Conservation (phyloP, 2,888 invertebrate species). For the Drosophila macrospina region DNA sequence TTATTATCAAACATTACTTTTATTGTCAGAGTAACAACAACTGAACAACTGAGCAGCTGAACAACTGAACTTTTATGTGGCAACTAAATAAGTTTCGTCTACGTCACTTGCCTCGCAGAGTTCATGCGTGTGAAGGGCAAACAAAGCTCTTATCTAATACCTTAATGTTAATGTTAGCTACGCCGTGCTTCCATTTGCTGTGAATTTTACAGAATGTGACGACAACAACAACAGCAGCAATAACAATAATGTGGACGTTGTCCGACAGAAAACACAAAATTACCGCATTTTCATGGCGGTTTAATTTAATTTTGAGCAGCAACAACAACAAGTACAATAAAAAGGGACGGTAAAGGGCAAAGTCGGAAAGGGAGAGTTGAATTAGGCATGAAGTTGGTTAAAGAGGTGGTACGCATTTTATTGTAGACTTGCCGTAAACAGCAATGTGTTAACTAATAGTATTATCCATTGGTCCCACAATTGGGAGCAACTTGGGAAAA, state of each 20-base stretch:
- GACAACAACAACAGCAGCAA: slow-evolving; percentile 23
- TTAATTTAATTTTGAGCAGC: slow-evolving; percentile 70
- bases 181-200: slow-evolving; percentile 38
- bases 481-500: slow-evolving; percentile 15
- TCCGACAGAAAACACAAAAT: slow-evolving; percentile 40
- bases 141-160: slow-evolving; percentile 62
- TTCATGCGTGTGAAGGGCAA: slow-evolving; percentile 77
- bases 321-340: slow-evolving; percentile 39
- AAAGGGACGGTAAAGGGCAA: slow-evolving; percentile 5
- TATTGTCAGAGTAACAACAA: slow-evolving; percentile 39
- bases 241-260: slow-evolving; percentile 36
- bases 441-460: slow-evolving; percentile 11
- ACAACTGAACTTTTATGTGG: slow-evolving; percentile 46
- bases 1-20: slow-evolving; percentile 64
- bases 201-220: slow-evolving; percentile 36
- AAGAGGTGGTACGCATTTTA: slow-evolving; percentile 40
- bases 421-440: slow-evolving; percentile 25
- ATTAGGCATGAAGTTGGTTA: slow-evolving; percentile 33
- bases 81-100: slow-evolving; percentile 54
- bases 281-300: slow-evolving; percentile 66
- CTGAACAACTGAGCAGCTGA: slow-evolving; percentile 24
- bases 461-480: slow-evolving; percentile 14
- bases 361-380: slow-evolving; percentile 1
- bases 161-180: slow-evolving; percentile 26
- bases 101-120: slow-evolving; percentile 51